Evolutionary conservation across 2,888 invertebrate species (phyloP).

Genomic region (Harpalus rubripes): DNA sequence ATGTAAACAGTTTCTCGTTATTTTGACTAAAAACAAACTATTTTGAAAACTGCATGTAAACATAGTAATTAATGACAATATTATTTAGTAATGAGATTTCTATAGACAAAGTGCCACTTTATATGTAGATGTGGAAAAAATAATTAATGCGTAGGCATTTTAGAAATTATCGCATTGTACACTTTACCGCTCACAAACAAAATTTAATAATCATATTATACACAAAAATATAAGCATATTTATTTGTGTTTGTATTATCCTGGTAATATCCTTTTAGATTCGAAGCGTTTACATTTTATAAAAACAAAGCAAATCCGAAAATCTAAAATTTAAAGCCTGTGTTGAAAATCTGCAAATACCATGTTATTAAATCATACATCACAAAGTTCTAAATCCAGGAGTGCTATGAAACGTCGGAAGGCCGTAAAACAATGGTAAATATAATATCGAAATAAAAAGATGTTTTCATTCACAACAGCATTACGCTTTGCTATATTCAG

Average conservation of each 20-base stretch:
- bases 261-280: not conserved
- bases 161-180: too few relatives aligned
- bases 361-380: constrained; percentile 56
- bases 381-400: constrained; percentile 55
- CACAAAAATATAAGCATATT: too few relatives aligned
- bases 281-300: not conserved
- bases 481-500: constrained; percentile 61
- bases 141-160: too few relatives aligned
- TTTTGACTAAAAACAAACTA: too few relatives aligned
- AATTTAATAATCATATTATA: too few relatives aligned
- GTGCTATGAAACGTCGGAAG: constrained; percentile 49
- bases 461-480: constrained; percentile 66
- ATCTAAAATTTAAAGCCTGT: constrained; percentile 25
- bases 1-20: too few relatives aligned
- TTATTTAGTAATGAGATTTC: too few relatives aligned
- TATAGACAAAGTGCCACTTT: too few relatives aligned
- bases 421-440: constrained; percentile 66
- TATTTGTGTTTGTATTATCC: not conserved
- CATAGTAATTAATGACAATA: too few relatives aligned
- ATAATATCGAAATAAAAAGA: constrained; percentile 63
- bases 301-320: constrained; percentile 9
- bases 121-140: too few relatives aligned
- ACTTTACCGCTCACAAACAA: too few relatives aligned
- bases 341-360: constrained; percentile 16
- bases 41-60: too few relatives aligned